A percentile compares a stretch with the other conserved stretches of the same genome.
Evolutionary conservation across 2,113 vertebrate species (phyloP).

Genomic region (Catharus fuscescens): DNA sequence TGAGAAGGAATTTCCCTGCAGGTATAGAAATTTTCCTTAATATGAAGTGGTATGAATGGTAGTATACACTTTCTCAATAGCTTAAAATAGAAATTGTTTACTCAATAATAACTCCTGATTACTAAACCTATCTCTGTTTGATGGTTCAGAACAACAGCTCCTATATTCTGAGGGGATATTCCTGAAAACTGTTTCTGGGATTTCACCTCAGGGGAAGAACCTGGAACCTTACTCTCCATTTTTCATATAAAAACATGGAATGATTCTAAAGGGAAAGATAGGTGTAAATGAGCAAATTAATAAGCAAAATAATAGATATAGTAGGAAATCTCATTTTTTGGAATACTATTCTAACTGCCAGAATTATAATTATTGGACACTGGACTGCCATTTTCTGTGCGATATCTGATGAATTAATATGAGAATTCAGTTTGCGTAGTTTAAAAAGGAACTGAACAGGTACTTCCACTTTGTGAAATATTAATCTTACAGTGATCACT

Average conservation of each 20-base stretch:
- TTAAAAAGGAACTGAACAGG: background rate
- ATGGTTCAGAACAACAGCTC: background rate
- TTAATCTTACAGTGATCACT: background rate
- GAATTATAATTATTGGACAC: background rate
- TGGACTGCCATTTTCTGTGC: background rate
- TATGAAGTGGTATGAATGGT: background rate
- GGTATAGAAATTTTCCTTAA: background rate
- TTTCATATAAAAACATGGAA: background rate
- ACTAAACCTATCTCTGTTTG: background rate
- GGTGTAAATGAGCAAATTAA: background rate
- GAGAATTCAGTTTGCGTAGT: background rate
- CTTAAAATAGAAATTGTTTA: background rate
- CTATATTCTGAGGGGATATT: background rate
- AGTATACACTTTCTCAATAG: background rate
- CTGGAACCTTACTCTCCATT: background rate
- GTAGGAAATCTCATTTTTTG: background rate
- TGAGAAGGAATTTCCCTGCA: background rate
- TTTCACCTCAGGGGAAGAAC: background rate
- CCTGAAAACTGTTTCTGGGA: background rate
- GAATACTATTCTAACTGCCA: background rate
- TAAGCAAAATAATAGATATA: accelerated
- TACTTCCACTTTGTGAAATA: background rate
- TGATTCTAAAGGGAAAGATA: background rate
- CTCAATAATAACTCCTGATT: background rate
- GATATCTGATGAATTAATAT: background rate